Evolutionary conservation across 2,888 invertebrate species (phyloP), one percentile per base, ranked within the genome.

Genomic region (Nemapogon koenigi): DNA sequence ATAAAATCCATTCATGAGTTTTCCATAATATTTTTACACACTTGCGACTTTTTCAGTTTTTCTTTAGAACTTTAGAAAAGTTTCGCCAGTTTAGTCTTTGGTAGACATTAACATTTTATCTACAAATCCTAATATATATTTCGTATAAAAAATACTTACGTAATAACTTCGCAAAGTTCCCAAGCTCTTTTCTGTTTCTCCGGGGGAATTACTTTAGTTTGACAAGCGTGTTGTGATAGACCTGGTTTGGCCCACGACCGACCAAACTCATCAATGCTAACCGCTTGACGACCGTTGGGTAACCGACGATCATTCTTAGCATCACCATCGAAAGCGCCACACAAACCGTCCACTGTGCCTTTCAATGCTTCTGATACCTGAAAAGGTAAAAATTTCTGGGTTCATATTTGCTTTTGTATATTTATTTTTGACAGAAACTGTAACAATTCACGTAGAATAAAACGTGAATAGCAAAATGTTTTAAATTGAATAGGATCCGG

Each of bases 241-340:
- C 80, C 76, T 1, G 80, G 78, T 50, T 83, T 78, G 39, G 82
- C 83, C 93, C 93, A 94, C 45, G 87, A 85, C 43, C 88, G 83
- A 1, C 89, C 91, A 59, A 93, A 93, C 47, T 88, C 86, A 16
- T 81, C 81, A 0, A 86, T 86, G 31, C 82, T 85, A 37, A 73
- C 57, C 0, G 87, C 84, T 2, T 78, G 52, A 1, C 53, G 56
- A 0, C 91, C 91, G 57, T 85, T 82, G 0, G 91, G 91, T 43
- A 83, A 78, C 2, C 85, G 81, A 35, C 87, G 85, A 56, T 93
- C 93, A 60, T 91, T 90, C 29, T 55, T 50, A 0, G 72, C 50
- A 17, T 81, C 64, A 1, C 85, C 86, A 62, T 90, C 89, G 59
- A 84, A 90, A 41, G 83, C 86, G 2, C 93, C 93, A 56, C 93